Evolutionary conservation across 2,113 vertebrate genomes (phyloP), one percentile per base, ranked within the genome.

Genomic region (Micromys minutus): DNA sequence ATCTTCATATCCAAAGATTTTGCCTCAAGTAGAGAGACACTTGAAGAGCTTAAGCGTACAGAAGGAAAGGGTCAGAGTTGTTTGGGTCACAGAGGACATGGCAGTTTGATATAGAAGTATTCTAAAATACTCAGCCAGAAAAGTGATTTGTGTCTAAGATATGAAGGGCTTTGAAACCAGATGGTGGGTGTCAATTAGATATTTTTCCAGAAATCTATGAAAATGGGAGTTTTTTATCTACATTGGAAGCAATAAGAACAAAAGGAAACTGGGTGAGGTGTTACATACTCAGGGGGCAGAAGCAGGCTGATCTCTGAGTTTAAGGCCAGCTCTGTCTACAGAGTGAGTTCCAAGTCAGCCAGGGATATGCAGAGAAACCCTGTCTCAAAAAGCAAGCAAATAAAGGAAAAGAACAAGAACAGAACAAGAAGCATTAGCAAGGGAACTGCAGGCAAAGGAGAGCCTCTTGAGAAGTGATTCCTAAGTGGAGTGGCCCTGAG

Each of bases 1-100:
- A 87, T 24, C 52, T 93, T 52, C 65, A 74, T 50, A 93, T 83
- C 9, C 57, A 92, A 94, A 92, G 36, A 81, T 93, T 74, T 90
- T 96, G 39, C 61, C 65, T 72, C 26, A 90, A 89, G 36, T 88
- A 86, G 87, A 89, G 19, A 9, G 42, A 63, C 76, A 87, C n/a
- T 50, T 83, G 36, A 94, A 84, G 55, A 75, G 5, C 84, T 39
- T 47, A 90, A 63, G 79, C 90, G 39, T 59, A 59, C 3, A 39
- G 50, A 77, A 87, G 24, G 45, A 79, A 94, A 76, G 72, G 59
- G 63, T 36, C 42, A 90, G 47, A 72, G 8, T n/a, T 87, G 34
- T 65, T 80, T 93, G 47, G 34, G 42, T 69, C 22, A 61, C 76
- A 94, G 83, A 93, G 77, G 72, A 52, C 89, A 91, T 57, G 72